Evolutionary conservation across 2,888 invertebrate species (phyloP), one percentile per base, ranked within the genome.

Genomic region (Drosophila multiciliata): DNA sequence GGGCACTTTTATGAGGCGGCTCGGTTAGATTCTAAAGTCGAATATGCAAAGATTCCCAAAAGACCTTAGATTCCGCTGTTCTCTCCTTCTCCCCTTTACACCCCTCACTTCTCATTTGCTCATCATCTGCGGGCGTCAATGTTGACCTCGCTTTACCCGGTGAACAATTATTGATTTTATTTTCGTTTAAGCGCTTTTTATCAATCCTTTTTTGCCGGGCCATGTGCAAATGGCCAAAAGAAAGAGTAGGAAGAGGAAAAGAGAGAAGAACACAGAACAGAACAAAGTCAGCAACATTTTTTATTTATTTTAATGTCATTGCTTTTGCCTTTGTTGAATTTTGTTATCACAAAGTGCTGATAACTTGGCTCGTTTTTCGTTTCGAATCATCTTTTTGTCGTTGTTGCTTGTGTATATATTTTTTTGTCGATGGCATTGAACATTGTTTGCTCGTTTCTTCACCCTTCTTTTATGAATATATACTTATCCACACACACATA

Each of bases 381-480:
- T 67, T 52, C 49, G 72, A 71, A 75, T 85, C 65, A 78, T 58
- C 42, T 64, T 69, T 72, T 73, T 78, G 65, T 64, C 66, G 40
- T 69, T 65, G 48, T 67, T 20, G 40, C 35, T 76, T 29, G 29
- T 29, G 29, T 29, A 15, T 64, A 60, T 66, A 38, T 58, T 66
- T 45, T 66, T 72, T 58, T 59, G 72, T 68, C 71, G 83, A 80
- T 84, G 85, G 90, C 91, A 91, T 90, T 90, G 90, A 91, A 90
- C 90, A 82, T 80, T 87, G 89, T 74, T 83, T 74, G 82, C 82
- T 80, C 82, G 85, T 89, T 85, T 85, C 89, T 85, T 85, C 85
- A 85, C 85, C 85, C 85, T 87, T 88, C 84, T 79, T 71, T 79
- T 50, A 81, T 58, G 54, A 38, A 60, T 65, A 40, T 53, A 58